A percentile compares a stretch with the other conserved stretches of the same genome.
These are phyloP conservation scores for Garrulus glandarius DNA, from an alignment of 2,797 vertebrate species.

Conservation along the genomic window DNA sequence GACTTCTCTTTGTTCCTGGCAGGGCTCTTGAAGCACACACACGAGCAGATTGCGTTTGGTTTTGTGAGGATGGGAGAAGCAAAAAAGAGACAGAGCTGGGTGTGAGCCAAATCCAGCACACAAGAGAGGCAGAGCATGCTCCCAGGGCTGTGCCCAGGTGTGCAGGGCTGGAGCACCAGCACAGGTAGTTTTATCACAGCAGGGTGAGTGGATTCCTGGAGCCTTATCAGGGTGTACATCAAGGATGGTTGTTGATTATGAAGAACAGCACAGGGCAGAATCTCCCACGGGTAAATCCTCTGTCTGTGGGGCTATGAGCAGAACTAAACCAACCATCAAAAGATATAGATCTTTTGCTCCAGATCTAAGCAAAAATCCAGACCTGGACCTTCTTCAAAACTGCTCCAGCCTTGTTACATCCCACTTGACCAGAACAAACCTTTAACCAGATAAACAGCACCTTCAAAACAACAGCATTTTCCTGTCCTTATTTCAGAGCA, in stretches of 20 bases:
- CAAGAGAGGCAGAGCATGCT: not conserved
- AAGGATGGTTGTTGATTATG: not conserved
- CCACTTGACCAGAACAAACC: not conserved
- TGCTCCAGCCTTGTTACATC: not conserved
- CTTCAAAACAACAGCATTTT: not conserved
- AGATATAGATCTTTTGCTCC: not conserved
- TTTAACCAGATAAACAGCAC: not conserved
- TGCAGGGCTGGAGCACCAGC: not conserved
- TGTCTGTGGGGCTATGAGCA: not conserved
- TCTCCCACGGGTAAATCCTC: not conserved
- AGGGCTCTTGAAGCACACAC: not conserved
- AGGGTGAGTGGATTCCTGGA: not conserved
- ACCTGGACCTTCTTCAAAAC: not conserved
- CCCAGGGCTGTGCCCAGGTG: not conserved
- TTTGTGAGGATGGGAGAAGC: not conserved
- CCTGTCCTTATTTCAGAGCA: not conserved
- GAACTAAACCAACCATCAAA: not conserved
- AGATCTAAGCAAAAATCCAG: not conserved
- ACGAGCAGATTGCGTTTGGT: not conserved
- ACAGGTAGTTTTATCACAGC: not conserved
- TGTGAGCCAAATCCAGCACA: not conserved
- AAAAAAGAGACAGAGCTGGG: not conserved
- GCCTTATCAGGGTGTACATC: not conserved
- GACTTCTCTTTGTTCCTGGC: conserved; percentile 29
- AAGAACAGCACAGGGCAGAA: not conserved